Percentiles rank a stretch among this genome's conserved stretches.
These are phyloP conservation scores for Nemotelus pantherinus DNA, from an alignment of 2,888 invertebrate genomes.

Conservation along the genomic window DNA sequence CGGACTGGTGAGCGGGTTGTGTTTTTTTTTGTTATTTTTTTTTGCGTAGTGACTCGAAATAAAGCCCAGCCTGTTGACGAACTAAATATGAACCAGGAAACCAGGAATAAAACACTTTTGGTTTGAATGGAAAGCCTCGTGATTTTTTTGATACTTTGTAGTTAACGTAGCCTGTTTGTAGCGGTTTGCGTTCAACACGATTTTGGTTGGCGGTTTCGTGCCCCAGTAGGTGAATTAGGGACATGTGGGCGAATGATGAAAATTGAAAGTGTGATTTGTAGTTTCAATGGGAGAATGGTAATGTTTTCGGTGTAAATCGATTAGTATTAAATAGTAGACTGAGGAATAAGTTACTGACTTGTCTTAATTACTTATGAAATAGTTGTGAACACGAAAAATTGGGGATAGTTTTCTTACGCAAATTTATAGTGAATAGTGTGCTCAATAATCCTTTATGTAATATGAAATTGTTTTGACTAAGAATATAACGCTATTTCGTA, in stretches of 20 bases:
- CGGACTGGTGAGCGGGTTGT: not conserved
- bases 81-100: conserved; percentile 42
- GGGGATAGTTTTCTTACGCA: no score
- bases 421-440: no score
- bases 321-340: no score
- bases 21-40: conserved; percentile 16
- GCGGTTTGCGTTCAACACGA: conserved; percentile 49
- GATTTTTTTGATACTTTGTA: conserved; percentile 28
- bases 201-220: conserved; percentile 50
- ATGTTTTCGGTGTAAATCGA: no score
- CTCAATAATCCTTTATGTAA: no score
- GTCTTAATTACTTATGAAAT: no score
- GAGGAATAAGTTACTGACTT: no score
- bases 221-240: conserved; percentile 48
- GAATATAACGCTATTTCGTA: no score
- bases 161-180: conserved; percentile 37
- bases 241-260: conserved; percentile 5
- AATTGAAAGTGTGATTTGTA: no score
- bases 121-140: conserved; percentile 45
- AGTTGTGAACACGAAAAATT: no score
- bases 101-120: conserved; percentile 47
- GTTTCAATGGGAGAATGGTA: no score
- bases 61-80: conserved; percentile 45
- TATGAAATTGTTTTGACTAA: no score
- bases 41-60: conserved; percentile 1